phyloP scores from a whole-genome alignment of 1,140 invertebrate species.

The Drosophila gunungcola region DNA sequence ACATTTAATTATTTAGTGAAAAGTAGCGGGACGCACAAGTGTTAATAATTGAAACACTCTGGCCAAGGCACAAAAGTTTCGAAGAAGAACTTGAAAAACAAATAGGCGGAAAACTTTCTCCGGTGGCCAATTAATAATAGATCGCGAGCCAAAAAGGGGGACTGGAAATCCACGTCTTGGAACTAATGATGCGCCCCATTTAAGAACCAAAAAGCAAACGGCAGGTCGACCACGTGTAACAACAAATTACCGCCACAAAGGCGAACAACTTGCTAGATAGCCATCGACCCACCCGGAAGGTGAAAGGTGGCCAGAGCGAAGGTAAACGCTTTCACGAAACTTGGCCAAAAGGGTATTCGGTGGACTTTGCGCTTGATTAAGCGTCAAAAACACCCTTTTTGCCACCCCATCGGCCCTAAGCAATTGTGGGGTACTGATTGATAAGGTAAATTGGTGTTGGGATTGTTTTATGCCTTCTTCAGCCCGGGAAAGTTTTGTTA shows the following conservation, averaged over 20 bases:
- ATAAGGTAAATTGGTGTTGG: conserved; percentile 65
- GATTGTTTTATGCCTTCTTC: conserved; percentile 24
- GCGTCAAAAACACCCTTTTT: conserved; percentile 39
- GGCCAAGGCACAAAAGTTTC: conserved; percentile 11
- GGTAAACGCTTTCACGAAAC: conserved; percentile 57
- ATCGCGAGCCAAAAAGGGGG: conserved; percentile 39
- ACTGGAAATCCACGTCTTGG: conserved; percentile 52
- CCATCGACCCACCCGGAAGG: conserved; percentile 42
- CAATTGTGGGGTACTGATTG: conserved; percentile 53
- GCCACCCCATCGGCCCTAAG: not conserved
- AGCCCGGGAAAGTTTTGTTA: conserved; percentile 30
- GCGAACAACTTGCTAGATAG: conserved; percentile 54
- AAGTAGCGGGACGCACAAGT: conserved; percentile 59
- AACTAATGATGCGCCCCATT: conserved; percentile 77
- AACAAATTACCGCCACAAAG: conserved; percentile 75
- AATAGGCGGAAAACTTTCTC: conserved; percentile 65
- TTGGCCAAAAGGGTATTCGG: conserved; percentile 50
- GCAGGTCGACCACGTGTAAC: conserved; percentile 61
- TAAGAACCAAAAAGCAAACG: conserved; percentile 32
- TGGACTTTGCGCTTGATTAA: conserved; percentile 72
- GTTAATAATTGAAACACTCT: conserved; percentile 76
- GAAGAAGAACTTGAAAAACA: conserved; percentile 50
- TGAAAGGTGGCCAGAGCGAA: conserved; percentile 51
- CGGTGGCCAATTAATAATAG: conserved; percentile 75
- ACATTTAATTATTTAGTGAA: conserved; percentile 70